Evolutionary conservation across 2,113 vertebrate species (phyloP).

Genomic region (Rhipidura dahli): DNA sequence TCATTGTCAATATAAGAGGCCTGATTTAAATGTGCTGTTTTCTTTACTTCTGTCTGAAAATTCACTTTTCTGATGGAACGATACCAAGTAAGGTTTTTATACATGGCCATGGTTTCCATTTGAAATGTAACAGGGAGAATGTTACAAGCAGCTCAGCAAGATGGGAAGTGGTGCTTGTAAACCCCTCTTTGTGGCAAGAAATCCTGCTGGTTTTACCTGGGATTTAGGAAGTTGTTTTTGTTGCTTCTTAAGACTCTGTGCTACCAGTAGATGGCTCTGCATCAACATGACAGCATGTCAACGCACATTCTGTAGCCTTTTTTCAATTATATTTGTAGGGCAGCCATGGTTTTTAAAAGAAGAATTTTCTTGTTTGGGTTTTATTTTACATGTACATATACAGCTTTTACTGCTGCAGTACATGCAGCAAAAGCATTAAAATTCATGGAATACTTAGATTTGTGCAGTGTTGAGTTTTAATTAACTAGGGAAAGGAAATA

Average conservation of each 20-base stretch:
- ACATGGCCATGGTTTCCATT: not conserved
- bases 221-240: not conserved
- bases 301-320: not conserved
- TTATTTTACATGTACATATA: not conserved
- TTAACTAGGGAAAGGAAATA: not conserved
- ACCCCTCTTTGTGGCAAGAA: not conserved
- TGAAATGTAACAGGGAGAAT: not conserved
- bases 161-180: not conserved
- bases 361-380: not conserved
- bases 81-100: not conserved
- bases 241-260: not conserved
- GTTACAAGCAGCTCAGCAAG: not conserved
- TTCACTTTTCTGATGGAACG: not conserved
- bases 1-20: not conserved
- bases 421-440: not conserved
- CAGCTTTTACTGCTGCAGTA: not conserved
- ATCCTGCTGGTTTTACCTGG: not conserved
- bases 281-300: not conserved
- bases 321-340: not conserved
- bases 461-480: not conserved
- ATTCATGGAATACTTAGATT: not conserved
- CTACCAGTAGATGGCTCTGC: not conserved
- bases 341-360: not conserved
- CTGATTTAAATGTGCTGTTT: not conserved
- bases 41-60: not conserved